These are phyloP conservation scores for Lagenorhynchus albirostris DNA, from an alignment of 2,113 vertebrate genomes.

Conservation along the genomic window DNA sequence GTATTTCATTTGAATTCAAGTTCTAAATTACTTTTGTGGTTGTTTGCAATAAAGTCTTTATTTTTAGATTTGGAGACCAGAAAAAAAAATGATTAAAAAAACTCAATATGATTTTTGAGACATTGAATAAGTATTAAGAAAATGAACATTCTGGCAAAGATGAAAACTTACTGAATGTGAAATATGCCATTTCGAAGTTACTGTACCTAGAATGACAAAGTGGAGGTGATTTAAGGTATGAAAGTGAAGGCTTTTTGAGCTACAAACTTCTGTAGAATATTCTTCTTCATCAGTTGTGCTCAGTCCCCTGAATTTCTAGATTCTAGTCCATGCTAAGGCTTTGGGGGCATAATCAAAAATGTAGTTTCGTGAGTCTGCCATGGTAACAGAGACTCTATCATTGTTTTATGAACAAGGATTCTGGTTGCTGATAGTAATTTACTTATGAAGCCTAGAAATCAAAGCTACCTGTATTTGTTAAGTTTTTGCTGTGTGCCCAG, in stretches of 20 bases:
- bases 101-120: conserved; percentile 13
- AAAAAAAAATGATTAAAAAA: conserved; percentile 29
- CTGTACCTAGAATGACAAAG: background rate
- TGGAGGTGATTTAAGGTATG: conserved; percentile 16
- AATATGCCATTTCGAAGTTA: conserved; percentile 37
- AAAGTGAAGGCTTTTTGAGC: background rate
- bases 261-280: background rate
- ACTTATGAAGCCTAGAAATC: background rate
- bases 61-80: conserved; percentile 21
- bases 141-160: conserved; percentile 48
- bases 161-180: conserved; percentile 4
- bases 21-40: conserved; percentile 33
- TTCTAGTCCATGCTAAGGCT: background rate
- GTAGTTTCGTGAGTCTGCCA: background rate
- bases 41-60: conserved; percentile 12
- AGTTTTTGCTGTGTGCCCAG: background rate
- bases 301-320: background rate
- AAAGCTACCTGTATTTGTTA: background rate
- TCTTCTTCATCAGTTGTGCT: background rate
- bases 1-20: conserved; percentile 18
- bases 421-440: conserved; percentile 13
- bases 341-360: background rate
- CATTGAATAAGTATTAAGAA: conserved; percentile 1
- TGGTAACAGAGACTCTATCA: background rate
- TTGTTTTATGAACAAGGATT: conserved; percentile 1